Evolutionary conservation across 2,113 vertebrate species (phyloP), one percentile per base, ranked within the genome.

Genomic region (Oreochromis aureus): DNA sequence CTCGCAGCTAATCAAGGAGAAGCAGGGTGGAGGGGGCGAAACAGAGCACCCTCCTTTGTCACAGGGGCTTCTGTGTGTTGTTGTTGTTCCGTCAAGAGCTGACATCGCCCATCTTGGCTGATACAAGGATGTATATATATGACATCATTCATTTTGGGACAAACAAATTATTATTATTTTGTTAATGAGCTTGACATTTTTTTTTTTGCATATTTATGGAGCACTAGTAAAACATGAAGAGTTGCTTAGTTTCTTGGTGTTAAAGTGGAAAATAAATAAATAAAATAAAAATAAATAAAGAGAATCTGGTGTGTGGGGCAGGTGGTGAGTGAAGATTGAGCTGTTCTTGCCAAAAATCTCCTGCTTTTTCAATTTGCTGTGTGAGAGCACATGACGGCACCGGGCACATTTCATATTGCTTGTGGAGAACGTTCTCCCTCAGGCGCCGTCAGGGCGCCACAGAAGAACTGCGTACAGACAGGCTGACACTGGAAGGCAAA

Each of bases 1-100:
- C 82, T 80, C 11, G 3, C 73, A 86, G 89, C 81, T 89, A 83
- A 91, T 93, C 55, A 80, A 48, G 30, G 11, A 69, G 55, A 61
- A n/a, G 27, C 73, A 34, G 81, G 3, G 59, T 1, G 10, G 27
- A 15, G 8, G 30, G 44, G 79, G 51, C 30, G 44, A 82, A 78
- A 6, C 56, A 34, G 78, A 88, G 87, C 55, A 51, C 39, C 44
- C 9, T 73, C 15, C 44, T 61, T 51, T 82, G 44, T 73, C 78
- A 39, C 10, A 19, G 19, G 7, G 55, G 22, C 59, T 41, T 24
- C 34, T 48, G 36, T 73, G 71, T 69, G 48, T 44, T 18, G 39
- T 44, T 10, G 71, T 76, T 56, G 24, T 51, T 53, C 48, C 10
- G 6, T 78, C 24, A 78, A 61, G 39, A 27, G 19, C 6, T 22